Percentiles rank a stretch among this genome's conserved stretches.
Conservation (phyloP, 2,113 vertebrate genomes). For the Columbina picui region DNA sequence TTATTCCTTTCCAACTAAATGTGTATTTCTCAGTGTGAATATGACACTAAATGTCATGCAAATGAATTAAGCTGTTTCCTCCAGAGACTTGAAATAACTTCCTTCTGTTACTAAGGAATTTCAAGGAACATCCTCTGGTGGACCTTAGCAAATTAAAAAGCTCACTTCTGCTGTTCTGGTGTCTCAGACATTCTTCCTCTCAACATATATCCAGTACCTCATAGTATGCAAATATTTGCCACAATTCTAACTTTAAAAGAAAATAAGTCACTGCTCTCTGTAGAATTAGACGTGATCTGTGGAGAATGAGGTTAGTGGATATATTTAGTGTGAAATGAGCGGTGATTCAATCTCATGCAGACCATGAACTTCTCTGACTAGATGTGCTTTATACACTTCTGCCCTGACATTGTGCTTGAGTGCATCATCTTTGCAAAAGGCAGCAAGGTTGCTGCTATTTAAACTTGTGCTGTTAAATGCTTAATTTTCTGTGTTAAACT, state of each 20-base stretch:
- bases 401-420: not conserved
- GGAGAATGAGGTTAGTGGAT: not conserved
- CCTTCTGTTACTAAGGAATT: not conserved
- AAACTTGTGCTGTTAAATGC: not conserved
- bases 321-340: not conserved
- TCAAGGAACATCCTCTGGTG: not conserved
- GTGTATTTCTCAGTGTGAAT: constrained; percentile 2
- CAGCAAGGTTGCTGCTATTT: not conserved
- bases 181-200: not conserved
- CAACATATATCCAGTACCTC: not conserved
- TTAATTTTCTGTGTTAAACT: not conserved
- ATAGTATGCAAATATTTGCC: not conserved
- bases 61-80: constrained; percentile 44
- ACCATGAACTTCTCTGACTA: not conserved
- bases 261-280: not conserved
- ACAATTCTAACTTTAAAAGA: not conserved
- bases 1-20: not conserved
- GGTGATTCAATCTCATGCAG: not conserved
- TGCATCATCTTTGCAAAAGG: not conserved
- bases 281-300: not conserved
- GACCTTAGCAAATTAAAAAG: constrained; percentile 31
- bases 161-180: not conserved
- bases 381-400: not conserved
- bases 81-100: not conserved
- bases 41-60: constrained; percentile 27